These are phyloP conservation scores for Melierax canorus DNA, from an alignment of 2,113 vertebrate genomes.

Conservation along the genomic window DNA sequence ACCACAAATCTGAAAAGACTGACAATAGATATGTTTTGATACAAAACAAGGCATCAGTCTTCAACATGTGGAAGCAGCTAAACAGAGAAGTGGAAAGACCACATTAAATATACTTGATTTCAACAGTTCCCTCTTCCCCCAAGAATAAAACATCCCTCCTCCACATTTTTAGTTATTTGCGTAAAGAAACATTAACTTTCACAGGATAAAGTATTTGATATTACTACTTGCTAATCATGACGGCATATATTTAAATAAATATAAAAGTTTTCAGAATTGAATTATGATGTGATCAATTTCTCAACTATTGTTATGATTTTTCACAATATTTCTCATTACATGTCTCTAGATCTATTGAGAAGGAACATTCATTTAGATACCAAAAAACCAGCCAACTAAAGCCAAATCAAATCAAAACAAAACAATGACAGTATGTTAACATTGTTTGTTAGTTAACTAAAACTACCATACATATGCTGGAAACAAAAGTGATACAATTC, in stretches of 20 bases:
- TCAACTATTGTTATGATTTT: background rate
- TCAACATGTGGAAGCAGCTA: background rate
- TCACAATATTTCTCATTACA: background rate
- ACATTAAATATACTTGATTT: background rate
- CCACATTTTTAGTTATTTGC: background rate
- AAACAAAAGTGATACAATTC: background rate
- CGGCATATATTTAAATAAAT: background rate
- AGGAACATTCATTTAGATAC: background rate
- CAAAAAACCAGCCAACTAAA: background rate
- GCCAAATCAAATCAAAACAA: background rate
- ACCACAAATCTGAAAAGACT: background rate
- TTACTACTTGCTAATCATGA: background rate
- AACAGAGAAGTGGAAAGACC: background rate
- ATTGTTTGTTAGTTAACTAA: background rate
- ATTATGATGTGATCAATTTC: background rate
- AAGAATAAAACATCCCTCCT: background rate
- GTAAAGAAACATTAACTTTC: background rate
- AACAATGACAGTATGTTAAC: background rate
- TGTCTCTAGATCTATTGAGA: background rate
- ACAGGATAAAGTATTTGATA: background rate
- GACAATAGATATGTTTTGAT: background rate
- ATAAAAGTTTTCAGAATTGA: background rate
- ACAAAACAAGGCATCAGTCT: background rate
- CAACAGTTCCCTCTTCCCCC: background rate
- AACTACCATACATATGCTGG: background rate